phyloP scores from a whole-genome alignment of 2,113 vertebrate species.

The Melanotaenia duboulayi region DNA sequence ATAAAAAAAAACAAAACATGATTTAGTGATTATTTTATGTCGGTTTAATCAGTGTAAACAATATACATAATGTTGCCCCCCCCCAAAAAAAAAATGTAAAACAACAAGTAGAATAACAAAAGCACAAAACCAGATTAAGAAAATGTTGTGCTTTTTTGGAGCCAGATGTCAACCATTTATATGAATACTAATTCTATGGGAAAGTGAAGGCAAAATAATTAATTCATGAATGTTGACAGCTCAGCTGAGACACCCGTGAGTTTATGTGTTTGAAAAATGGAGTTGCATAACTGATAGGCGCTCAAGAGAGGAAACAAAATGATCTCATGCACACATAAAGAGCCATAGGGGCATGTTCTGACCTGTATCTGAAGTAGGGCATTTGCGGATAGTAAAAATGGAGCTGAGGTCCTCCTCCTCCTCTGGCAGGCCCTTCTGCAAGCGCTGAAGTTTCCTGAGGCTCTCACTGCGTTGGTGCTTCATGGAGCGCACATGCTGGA shows the following conservation, averaged over 20 bases:
- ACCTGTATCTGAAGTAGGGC: conserved; percentile 91
- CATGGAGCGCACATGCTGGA: conserved; percentile 98
- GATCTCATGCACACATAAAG: conserved; percentile 2
- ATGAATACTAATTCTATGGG: background rate
- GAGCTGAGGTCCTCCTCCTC: conserved; percentile 93
- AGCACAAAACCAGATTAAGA: background rate
- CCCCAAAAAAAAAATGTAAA: background rate
- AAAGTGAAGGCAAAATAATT: background rate
- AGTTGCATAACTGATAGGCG: background rate
- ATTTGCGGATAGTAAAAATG: conserved; percentile 97
- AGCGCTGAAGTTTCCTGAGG: conserved; percentile 93
- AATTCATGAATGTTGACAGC: background rate
- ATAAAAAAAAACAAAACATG: background rate
- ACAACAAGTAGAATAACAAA: background rate
- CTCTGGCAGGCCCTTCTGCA: conserved; percentile 96
- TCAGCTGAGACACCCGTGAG: background rate
- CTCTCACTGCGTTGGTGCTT: conserved; percentile 98
- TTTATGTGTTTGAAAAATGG: conserved; percentile 16
- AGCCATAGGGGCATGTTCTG: conserved; percentile 68
- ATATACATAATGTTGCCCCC: background rate
- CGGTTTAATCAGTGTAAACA: conserved; percentile 10
- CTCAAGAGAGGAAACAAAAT: background rate
- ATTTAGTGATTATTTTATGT: conserved; percentile 11
- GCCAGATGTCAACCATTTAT: background rate
- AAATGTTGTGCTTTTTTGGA: background rate